phyloP scores from a whole-genome alignment of 2,113 vertebrate genomes.

The Eolophus roseicapilla region DNA sequence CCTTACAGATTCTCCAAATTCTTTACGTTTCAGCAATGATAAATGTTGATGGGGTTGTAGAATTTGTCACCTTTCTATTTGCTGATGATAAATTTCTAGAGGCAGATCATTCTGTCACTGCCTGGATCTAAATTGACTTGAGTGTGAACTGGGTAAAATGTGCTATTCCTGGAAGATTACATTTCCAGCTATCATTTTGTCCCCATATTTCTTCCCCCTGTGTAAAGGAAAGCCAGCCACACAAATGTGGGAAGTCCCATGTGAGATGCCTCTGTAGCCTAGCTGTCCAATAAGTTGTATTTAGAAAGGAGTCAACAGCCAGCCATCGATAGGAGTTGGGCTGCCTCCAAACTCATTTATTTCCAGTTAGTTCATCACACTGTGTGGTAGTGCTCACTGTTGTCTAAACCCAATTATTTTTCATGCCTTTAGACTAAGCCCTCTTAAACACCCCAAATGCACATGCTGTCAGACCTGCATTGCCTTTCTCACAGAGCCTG shows the following conservation, averaged over 20 bases:
- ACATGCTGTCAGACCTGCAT: accelerated
- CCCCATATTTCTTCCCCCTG: background rate
- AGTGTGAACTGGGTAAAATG: background rate
- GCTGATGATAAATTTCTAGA: background rate
- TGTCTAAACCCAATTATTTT: background rate
- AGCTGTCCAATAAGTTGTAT: background rate
- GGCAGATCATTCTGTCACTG: background rate
- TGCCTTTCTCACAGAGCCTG: background rate
- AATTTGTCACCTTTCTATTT: background rate
- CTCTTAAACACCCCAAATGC: background rate
- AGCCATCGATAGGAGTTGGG: background rate
- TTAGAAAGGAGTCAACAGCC: background rate
- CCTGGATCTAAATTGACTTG: background rate
- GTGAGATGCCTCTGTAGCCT: background rate
- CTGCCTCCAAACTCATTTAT: background rate
- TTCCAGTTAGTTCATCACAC: background rate
- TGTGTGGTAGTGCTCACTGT: background rate
- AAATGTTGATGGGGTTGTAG: background rate
- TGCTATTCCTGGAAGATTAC: background rate
- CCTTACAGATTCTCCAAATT: background rate
- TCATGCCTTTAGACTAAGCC: background rate
- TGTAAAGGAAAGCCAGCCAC: background rate
- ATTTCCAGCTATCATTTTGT: background rate
- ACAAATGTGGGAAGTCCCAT: background rate
- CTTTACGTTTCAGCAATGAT: background rate